A percentile compares a stretch with the other conserved stretches of the same genome.
These are phyloP conservation scores for Sterna hirundo DNA, from an alignment of 2,113 vertebrate species.

Conservation along the genomic window DNA sequence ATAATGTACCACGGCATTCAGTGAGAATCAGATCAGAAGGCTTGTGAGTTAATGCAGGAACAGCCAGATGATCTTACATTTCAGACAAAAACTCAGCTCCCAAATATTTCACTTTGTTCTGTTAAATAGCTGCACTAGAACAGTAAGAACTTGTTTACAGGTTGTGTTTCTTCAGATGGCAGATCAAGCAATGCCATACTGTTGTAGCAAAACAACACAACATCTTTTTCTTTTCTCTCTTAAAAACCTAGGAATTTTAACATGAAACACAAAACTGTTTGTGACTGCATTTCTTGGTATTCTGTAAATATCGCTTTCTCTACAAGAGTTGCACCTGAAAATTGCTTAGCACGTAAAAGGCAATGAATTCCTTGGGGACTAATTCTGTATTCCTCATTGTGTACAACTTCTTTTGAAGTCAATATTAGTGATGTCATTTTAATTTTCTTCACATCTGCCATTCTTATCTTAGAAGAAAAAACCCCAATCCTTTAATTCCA, in stretches of 20 bases:
- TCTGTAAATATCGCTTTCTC: conserved; percentile 33
- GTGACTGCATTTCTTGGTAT: not conserved
- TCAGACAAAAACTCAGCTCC: not conserved
- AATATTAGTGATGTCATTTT: conserved; percentile 50
- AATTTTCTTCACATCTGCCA: conserved; percentile 52
- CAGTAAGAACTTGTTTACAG: conserved; percentile 6
- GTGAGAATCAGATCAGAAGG: not conserved
- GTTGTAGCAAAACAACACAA: not conserved
- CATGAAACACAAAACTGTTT: not conserved
- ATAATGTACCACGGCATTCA: not conserved
- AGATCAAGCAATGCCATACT: conserved; percentile 2
- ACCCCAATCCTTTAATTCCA: not conserved
- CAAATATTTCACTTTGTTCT: not conserved
- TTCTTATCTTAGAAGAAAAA: not conserved
- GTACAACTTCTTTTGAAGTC: conserved; percentile 56
- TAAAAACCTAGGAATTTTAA: conserved; percentile 11
- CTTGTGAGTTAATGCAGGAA: not conserved
- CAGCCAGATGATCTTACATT: not conserved
- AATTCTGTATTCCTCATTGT: conserved; percentile 24
- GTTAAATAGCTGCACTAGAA: conserved; percentile 16
- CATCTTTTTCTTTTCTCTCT: not conserved
- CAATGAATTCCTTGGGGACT: conserved; percentile 25
- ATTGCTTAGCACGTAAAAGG: conserved; percentile 55
- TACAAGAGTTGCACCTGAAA: conserved; percentile 78
- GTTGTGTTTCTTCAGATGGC: conserved; percentile 1